Conservation (phyloP, 2,888 invertebrate species). For the Drosophila neotestacea region DNA sequence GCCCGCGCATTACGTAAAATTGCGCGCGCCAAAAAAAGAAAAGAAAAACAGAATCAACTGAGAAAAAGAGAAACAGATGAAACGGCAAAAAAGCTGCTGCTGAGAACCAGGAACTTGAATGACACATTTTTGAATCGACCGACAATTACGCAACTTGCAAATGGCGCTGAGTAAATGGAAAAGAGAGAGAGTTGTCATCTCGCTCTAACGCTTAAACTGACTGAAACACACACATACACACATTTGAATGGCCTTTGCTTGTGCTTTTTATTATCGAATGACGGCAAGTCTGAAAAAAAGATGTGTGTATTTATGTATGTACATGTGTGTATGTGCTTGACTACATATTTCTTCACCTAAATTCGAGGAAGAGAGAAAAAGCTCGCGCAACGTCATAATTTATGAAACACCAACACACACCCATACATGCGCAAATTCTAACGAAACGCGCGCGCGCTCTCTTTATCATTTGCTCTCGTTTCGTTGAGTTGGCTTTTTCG, state of each 20-base stretch:
- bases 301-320: conserved; percentile 8
- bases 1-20: conserved; percentile 73
- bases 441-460: conserved; percentile 54
- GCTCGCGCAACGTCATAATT: conserved; percentile 74
- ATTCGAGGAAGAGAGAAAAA: conserved; percentile 48
- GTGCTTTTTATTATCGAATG: conserved; percentile 76
- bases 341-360: conserved; percentile 64
- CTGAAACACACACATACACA: conserved; percentile 21
- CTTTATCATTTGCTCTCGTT: conserved; percentile 17
- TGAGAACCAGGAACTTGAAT: conserved; percentile 70
- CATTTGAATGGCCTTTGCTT: conserved; percentile 68
- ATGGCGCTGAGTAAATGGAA: conserved; percentile 60
- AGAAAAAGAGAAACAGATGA: not conserved
- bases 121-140: conserved; percentile 76
- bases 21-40: conserved; percentile 19
- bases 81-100: conserved; percentile 10
- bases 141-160: conserved; percentile 79
- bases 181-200: conserved; percentile 36
- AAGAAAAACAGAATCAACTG: not conserved
- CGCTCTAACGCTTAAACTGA: conserved; percentile 42
- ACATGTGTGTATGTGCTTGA: conserved; percentile 38
- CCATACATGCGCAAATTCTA: conserved; percentile 59
- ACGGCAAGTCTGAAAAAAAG: conserved; percentile 59
- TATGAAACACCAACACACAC: conserved; percentile 60
- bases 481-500: conserved; percentile 60